These are phyloP conservation scores for Caenorhabditis inopinata DNA, from an alignment of 1,140 invertebrate species.

Conservation along the genomic window DNA sequence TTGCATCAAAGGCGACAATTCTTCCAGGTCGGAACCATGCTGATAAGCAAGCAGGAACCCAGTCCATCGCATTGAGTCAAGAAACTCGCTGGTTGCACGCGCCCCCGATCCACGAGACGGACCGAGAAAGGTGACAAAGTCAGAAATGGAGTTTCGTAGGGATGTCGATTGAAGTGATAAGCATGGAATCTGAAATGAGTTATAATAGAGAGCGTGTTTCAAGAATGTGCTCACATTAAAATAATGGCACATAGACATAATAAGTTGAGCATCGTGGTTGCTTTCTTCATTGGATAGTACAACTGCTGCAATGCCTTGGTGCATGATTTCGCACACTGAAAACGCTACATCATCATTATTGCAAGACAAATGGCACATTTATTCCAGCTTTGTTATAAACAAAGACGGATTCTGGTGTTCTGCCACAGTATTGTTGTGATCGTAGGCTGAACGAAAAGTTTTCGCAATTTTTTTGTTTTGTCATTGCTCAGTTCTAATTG, in stretches of 20 bases:
- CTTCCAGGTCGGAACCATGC: slow-evolving; percentile 43
- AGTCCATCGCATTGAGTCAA: slow-evolving; percentile 55
- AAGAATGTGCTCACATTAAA: slow-evolving; percentile 55
- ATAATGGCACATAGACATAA: slow-evolving; percentile 61
- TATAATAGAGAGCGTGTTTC: neutral
- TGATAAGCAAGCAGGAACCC: slow-evolving; percentile 61
- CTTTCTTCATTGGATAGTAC: slow-evolving; percentile 50
- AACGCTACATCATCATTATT: too few species aligned
- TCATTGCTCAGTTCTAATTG: too few species aligned
- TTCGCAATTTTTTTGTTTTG: too few species aligned
- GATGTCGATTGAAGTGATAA: slow-evolving; percentile 34
- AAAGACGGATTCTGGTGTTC: too few species aligned
- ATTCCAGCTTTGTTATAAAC: too few species aligned
- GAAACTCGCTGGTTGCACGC: slow-evolving; percentile 53
- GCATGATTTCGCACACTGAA: slow-evolving; percentile 61
- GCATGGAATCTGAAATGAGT: neutral
- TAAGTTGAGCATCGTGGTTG: slow-evolving; percentile 36
- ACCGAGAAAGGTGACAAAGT: slow-evolving; percentile 57
- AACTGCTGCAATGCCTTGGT: slow-evolving; percentile 55
- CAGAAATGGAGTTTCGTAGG: slow-evolving; percentile 29
- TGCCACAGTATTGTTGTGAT: too few species aligned
- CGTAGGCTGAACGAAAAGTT: too few species aligned
- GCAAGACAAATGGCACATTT: too few species aligned
- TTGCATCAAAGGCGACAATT: slow-evolving; percentile 36
- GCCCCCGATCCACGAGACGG: slow-evolving; percentile 49